A percentile compares a stretch with the other conserved stretches of the same genome.
Conservation (phyloP, 1,140 invertebrate genomes). For the Zaprionus africanus region DNA sequence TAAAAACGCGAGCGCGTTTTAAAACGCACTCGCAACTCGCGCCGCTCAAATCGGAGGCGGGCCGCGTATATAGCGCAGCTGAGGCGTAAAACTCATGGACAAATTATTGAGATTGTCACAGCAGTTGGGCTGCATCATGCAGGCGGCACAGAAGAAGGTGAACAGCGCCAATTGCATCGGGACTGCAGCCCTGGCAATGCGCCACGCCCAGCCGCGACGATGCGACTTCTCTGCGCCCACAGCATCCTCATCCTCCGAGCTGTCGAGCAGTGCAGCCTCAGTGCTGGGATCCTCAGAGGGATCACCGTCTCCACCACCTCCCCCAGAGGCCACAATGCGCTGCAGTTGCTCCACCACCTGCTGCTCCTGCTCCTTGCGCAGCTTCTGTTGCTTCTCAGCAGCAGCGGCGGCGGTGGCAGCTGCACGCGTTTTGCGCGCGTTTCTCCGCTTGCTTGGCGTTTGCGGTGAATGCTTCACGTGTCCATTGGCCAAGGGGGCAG, state of each 20-base stretch:
- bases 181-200: constrained; percentile 90
- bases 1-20: constrained; percentile 17
- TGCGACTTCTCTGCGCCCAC: constrained; percentile 81
- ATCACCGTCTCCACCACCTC: constrained; percentile 71
- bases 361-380: constrained; percentile 40
- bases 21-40: constrained; percentile 13
- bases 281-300: constrained; percentile 77
- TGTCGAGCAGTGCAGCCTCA: constrained; percentile 57
- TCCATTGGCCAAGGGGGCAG: constrained; percentile 27
- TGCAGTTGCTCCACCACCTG: constrained; percentile 38
- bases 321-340: constrained; percentile 46
- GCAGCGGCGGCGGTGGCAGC: not conserved
- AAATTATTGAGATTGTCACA: constrained; percentile 94
- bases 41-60: constrained; percentile 92
- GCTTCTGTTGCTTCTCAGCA: constrained; percentile 6
- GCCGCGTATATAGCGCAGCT: constrained; percentile 92
- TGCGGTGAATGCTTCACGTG: constrained; percentile 22
- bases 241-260: constrained; percentile 50
- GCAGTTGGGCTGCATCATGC: constrained; percentile 92
- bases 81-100: constrained; percentile 91
- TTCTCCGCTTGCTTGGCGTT: constrained; percentile 55
- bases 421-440: constrained; percentile 49
- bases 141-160: constrained; percentile 91
- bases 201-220: constrained; percentile 88
- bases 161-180: constrained; percentile 93